These are phyloP conservation scores for Varecia variegata DNA, from an alignment of 2,797 vertebrate species.

Conservation along the genomic window DNA sequence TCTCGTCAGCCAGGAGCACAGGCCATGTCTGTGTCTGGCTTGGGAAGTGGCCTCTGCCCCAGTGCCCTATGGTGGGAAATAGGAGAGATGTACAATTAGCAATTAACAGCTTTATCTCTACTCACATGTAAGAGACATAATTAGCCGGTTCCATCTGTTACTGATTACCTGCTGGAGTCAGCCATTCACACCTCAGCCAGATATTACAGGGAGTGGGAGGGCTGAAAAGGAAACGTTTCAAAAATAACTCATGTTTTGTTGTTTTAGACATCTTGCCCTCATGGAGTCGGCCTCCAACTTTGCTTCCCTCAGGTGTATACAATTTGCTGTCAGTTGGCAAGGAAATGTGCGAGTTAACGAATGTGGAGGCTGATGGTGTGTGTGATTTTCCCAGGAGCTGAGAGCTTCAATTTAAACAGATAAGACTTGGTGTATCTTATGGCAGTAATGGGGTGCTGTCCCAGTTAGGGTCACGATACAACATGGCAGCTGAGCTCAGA, in stretches of 20 bases:
- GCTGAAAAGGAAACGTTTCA: constrained; percentile 66
- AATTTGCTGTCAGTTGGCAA: constrained; percentile 21
- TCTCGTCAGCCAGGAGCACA: neutral
- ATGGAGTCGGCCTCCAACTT: neutral
- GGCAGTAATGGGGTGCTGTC: neutral
- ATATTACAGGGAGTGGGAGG: constrained; percentile 72
- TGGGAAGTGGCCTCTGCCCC: constrained; percentile 48
- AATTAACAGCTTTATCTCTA: constrained; percentile 79
- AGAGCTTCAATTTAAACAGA: constrained; percentile 21
- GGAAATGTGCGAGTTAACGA: neutral
- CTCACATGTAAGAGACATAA: constrained; percentile 77
- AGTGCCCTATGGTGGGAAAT: neutral
- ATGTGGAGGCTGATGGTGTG: neutral
- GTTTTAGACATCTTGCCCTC: neutral
- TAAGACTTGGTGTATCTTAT: neutral
- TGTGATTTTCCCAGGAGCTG: neutral
- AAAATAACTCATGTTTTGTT: constrained; percentile 58
- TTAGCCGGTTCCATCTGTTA: constrained; percentile 83
- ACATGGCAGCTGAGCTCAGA: neutral
- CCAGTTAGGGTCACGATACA: neutral
- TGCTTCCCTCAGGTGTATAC: constrained; percentile 32
- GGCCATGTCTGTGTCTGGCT: constrained; percentile 41
- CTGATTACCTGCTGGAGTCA: constrained; percentile 80
- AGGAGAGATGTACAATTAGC: constrained; percentile 76
- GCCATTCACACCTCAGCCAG: constrained; percentile 74